Percentiles rank a stretch among this genome's conserved stretches.
Evolutionary conservation across 2,888 invertebrate genomes (phyloP).

Genomic region (Leptinotarsa haldemani): DNA sequence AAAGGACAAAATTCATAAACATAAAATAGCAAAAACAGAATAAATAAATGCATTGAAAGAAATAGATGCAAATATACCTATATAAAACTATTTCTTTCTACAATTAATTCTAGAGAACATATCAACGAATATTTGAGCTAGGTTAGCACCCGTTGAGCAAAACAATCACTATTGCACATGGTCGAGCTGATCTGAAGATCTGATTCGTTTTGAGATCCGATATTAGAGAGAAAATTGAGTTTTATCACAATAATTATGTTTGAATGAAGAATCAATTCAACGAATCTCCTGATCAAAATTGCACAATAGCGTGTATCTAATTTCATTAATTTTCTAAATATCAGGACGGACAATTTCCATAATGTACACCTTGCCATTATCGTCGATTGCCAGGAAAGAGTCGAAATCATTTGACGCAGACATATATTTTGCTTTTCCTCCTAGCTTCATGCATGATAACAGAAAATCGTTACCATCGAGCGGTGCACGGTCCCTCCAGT

Average conservation of each 20-base stretch:
- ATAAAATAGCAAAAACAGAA: constrained; percentile 6
- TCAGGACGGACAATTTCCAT: constrained; percentile 63
- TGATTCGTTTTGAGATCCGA: constrained; percentile 26
- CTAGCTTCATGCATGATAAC: constrained; percentile 61
- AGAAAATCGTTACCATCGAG: constrained; percentile 54
- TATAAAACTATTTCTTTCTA: constrained; percentile 14
- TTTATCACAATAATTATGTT: not conserved
- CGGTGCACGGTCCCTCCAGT: constrained; percentile 39
- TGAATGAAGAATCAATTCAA: not conserved
- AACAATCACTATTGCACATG: constrained; percentile 39
- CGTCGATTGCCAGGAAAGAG: constrained; percentile 73
- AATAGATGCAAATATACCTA: not conserved
- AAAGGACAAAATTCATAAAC: constrained; percentile 16
- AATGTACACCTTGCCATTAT: constrained; percentile 71
- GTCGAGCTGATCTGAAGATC: constrained; percentile 10
- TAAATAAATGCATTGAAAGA: constrained; percentile 19
- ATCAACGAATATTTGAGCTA: constrained; percentile 33
- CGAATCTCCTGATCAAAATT: constrained; percentile 5
- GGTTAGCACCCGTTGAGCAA: constrained; percentile 41
- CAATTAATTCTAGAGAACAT: constrained; percentile 11
- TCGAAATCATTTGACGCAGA: constrained; percentile 66
- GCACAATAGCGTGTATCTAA: constrained; percentile 23
- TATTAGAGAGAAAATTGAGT: constrained; percentile 8
- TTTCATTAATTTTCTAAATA: constrained; percentile 13
- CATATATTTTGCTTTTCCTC: constrained; percentile 61